These are phyloP conservation scores for Pollenia labialis DNA, from an alignment of 2,888 invertebrate species.

Conservation along the genomic window DNA sequence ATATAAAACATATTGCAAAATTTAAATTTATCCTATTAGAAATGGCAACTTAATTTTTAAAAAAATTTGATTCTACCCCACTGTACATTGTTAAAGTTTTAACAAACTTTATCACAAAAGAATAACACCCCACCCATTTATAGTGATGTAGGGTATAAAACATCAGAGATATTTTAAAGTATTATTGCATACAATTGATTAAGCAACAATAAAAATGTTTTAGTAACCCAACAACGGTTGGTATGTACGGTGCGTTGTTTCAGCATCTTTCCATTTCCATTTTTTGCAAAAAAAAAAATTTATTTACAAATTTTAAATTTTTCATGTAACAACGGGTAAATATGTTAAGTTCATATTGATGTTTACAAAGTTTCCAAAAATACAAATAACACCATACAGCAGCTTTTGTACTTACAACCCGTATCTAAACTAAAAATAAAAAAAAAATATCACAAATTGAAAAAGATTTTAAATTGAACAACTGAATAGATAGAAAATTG, in stretches of 20 bases:
- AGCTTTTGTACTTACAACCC: constrained; percentile 60
- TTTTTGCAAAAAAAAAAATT: constrained; percentile 10
- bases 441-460: constrained; percentile 20
- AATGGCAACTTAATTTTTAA: no score
- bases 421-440: constrained; percentile 3
- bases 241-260: constrained; percentile 51
- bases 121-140: no score
- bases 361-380: constrained; percentile 20
- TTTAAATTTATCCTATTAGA: no score
- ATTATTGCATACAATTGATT: constrained; percentile 57
- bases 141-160: neutral
- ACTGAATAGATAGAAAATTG: constrained; percentile 43
- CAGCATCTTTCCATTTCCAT: neutral
- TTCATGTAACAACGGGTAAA: neutral
- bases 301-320: constrained; percentile 9
- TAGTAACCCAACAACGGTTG: constrained; percentile 61
- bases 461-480: constrained; percentile 35
- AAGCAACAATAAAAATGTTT: constrained; percentile 63
- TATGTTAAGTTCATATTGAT: constrained; percentile 19
- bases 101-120: no score
- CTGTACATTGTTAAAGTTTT: no score
- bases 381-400: neutral
- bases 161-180: constrained; percentile 51
- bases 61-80: no score
- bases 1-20: no score